Conservation (phyloP, 2,888 invertebrate genomes). For the Cosmopolites sordidus region DNA sequence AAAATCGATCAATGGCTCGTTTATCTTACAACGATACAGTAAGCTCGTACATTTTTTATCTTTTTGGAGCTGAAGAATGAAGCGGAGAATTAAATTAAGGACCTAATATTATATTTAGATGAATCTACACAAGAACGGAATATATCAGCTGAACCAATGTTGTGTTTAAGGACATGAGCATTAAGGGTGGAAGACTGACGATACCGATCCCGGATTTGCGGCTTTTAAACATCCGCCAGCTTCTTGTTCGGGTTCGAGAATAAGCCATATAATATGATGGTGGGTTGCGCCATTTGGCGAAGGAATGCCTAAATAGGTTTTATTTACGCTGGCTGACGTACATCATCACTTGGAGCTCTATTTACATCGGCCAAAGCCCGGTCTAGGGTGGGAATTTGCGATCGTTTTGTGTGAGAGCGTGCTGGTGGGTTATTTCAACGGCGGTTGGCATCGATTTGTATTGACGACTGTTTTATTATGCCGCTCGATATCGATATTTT, state of each 20-base stretch:
- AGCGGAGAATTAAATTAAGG: too few species aligned
- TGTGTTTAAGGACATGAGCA: neutral
- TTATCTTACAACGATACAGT: too few species aligned
- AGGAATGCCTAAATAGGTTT: neutral
- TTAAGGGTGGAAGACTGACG: neutral
- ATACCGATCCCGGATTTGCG: neutral
- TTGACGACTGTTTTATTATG: too few species aligned
- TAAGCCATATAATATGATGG: neutral
- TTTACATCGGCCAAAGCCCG: neutral
- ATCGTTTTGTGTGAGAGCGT: too few species aligned
- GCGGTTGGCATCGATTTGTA: too few species aligned
- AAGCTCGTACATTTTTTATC: too few species aligned
- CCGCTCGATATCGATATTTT: too few species aligned
- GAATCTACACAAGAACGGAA: too few species aligned
- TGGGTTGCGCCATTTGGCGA: neutral
- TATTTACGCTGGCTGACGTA: neutral
- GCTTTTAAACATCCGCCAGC: neutral
- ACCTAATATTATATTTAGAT: too few species aligned
- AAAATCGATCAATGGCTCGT: too few species aligned
- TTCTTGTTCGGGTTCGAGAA: neutral
- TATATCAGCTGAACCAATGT: neutral
- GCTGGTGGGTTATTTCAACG: too few species aligned
- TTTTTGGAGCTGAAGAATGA: too few species aligned
- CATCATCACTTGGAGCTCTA: neutral
- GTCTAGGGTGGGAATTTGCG: neutral